Evolutionary conservation across 1,140 invertebrate species (phyloP).

Genomic region (Acromyrmex heyeri): DNA sequence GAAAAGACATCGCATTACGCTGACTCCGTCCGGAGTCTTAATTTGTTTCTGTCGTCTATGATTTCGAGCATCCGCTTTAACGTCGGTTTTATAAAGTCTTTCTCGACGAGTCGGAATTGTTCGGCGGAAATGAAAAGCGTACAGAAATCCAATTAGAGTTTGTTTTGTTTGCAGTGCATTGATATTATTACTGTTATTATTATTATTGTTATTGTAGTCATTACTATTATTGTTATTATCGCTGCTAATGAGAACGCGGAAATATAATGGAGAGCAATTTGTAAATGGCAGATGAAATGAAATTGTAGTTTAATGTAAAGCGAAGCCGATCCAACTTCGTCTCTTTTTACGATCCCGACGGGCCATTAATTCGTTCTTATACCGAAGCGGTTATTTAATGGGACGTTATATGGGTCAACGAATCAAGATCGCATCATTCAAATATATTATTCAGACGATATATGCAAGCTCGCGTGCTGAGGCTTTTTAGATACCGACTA

Average conservation of each 20-base stretch:
- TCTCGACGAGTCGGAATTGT: conserved; percentile 37
- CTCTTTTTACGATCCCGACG: not conserved
- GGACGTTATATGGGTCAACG: not conserved
- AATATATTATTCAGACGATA: conserved; percentile 17
- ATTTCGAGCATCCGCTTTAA: conserved; percentile 19
- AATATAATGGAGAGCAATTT: conserved; percentile 37
- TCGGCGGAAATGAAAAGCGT: conserved; percentile 34
- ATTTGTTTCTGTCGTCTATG: conserved; percentile 63
- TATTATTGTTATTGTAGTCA: not conserved
- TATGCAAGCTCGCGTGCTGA: not conserved
- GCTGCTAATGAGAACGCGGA: conserved; percentile 33
- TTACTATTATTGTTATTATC: conserved; percentile 29
- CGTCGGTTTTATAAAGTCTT: conserved; percentile 8
- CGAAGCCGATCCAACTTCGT: not conserved
- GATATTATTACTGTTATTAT: conserved; percentile 40
- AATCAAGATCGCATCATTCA: conserved; percentile 22
- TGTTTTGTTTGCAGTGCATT: conserved; percentile 37
- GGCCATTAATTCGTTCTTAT: conserved; percentile 38
- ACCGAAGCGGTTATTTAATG: conserved; percentile 25
- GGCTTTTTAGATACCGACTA: not conserved
- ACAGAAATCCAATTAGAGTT: conserved; percentile 42
- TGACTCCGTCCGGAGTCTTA: conserved; percentile 57
- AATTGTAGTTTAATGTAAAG: conserved; percentile 44
- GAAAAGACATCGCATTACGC: conserved; percentile 35
- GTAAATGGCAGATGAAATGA: conserved; percentile 39